Percentiles rank a stretch among this genome's conserved stretches.
Conservation (phyloP, 1,140 invertebrate species). For the Oncopeltus fasciatus region DNA sequence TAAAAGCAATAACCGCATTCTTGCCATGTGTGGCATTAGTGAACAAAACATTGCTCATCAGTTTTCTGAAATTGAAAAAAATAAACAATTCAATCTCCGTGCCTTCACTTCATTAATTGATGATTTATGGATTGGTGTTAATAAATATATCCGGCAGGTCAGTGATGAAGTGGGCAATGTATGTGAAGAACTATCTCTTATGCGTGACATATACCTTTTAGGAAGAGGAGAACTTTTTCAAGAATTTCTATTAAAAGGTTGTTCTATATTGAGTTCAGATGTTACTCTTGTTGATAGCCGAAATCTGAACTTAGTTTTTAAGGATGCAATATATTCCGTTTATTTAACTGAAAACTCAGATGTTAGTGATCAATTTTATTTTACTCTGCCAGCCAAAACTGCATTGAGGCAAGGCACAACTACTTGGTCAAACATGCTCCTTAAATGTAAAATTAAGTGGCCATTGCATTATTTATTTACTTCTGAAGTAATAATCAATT, state of each 20-base stretch:
- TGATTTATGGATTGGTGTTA: conserved; percentile 8
- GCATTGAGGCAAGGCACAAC: neutral
- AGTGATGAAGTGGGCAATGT: conserved; percentile 4
- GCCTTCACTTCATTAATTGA: neutral
- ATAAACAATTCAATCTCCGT: neutral
- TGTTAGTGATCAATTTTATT: neutral
- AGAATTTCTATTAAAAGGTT: neutral
- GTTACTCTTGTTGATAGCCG: neutral
- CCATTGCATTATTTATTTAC: conserved; percentile 7
- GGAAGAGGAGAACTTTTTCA: neutral
- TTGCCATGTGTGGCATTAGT: neutral
- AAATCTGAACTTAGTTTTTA: neutral
- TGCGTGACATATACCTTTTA: neutral
- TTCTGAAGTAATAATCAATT: neutral
- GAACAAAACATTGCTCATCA: neutral
- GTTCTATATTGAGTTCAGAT: neutral
- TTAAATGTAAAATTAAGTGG: conserved; percentile 5
- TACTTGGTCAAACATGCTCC: neutral
- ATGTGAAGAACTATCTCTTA: neutral
- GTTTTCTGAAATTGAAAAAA: neutral
- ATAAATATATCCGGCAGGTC: neutral
- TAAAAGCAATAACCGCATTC: neutral
- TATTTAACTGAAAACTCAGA: conserved; percentile 10
- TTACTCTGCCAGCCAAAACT: neutral
- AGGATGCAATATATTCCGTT: conserved; percentile 11